Evolutionary conservation across 2,888 invertebrate genomes (phyloP), one percentile per base, ranked within the genome.

Genomic region (Gastrophysa polygoni): DNA sequence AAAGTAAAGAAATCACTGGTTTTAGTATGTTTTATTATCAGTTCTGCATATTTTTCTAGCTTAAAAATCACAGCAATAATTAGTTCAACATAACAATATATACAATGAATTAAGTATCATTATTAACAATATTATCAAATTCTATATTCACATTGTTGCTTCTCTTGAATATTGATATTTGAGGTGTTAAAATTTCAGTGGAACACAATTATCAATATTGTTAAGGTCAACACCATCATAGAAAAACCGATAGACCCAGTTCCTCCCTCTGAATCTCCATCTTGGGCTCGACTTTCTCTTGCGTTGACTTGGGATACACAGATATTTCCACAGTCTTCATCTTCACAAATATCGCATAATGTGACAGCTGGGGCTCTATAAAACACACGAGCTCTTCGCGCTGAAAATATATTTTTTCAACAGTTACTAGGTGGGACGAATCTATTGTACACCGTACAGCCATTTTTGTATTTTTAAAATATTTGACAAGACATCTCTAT

Each of bases 261-360:
- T 1, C 60, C 60, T 11, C 59, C 66, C 51, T 61, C 65, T 46
- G 38, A 24, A 46, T 44, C 63, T 17, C 44, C 59, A 38, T 6
- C 34, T 38, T 44, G 59, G 34, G 57, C 52, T 59, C 60, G 93
- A 92, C 57, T 66, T 51, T 64, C 66, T 38, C 57, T 56, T 8
- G 68, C 76, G 34, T 79, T 78, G 1, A 80, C 73, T 59, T 78
- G 77, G 18, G 78, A 77, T 24, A 79, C 74, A 71, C 86, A 86
- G 2, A 83, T 80, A 69, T 84, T 78, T 34, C 82, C 82, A 69
- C 87, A 87, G 70, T 87, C 86, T 61, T 87, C 87, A 44, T 85
- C 86, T 72, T 93, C 91, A 77, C 95, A 95, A 75, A 94, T 90
- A 82, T 94, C 93, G 79, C 94, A 95, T 16, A 92, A 83, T 1